Base-by-base conservation (phyloP, 2,797 vertebrate genomes). In the Synanceia verrucosa region DNA sequence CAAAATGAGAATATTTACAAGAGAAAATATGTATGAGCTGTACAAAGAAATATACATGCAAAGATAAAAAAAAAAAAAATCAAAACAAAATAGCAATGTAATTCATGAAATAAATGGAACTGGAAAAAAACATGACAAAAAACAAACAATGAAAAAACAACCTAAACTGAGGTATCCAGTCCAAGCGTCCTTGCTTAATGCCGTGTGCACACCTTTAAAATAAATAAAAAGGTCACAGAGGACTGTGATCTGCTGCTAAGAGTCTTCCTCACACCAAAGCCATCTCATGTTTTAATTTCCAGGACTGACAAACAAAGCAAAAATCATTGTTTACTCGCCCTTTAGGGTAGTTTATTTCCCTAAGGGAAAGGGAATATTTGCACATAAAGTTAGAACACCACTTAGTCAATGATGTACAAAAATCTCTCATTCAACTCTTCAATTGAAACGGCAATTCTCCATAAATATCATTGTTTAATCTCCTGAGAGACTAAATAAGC, bases 21-120 rank as follows among this genome's bases (percentile, higher is more conserved):
- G 92, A 95, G 92, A 85, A 94, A 96, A 96, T 94, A 95, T 91
- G 93, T 93, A 95, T 94, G 76, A 82, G 94, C 95, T 98, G 96
- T 99, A 98, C 97, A 99, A 97, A 97, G 94, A 96, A 97, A 97
- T 97, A 95, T 97, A 98, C 96, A 97, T 98, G 97, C 96, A 96
- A 95, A 94, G 88, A 91, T 94, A 95, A 94, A 95, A 90, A 90
- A 89, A 18, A 29, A 18, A 56, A 13, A 48, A 39, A 29, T 4
- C 26, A 76, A 36, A 64, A 55, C 84, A 78, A 73, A 78, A 81
- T 44, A 88, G 72, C 84, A 88, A 87, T 78, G 85, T 84, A 79
- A 89, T 79, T 86, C 63, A 85, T 90, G 82, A 88, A 95, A 95
- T 84, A 94, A 88, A 94, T 93, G 91, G 93, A 90, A 91, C 89